A percentile compares a stretch with the other conserved stretches of the same genome.
Evolutionary conservation across 2,797 vertebrate genomes (phyloP).

Genomic region (Borostomias antarcticus): DNA sequence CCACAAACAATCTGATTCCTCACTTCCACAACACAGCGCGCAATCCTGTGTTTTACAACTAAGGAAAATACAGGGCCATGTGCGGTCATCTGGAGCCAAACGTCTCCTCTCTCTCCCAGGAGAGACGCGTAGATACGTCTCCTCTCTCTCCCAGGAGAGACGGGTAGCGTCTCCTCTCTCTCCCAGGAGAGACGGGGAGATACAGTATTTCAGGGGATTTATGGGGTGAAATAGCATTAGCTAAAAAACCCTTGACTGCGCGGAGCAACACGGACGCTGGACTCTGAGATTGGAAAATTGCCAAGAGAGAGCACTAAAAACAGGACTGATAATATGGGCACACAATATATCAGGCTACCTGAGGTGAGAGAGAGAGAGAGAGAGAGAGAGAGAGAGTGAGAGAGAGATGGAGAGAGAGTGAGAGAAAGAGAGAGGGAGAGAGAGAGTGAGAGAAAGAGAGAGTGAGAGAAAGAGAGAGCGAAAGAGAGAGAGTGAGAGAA

Average conservation of each 20-base stretch:
- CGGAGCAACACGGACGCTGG: conserved; percentile 56
- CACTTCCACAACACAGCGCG: conserved; percentile 50
- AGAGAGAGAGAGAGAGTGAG: conserved; percentile 61
- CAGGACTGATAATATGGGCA: conserved; percentile 69
- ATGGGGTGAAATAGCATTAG: conserved; percentile 77
- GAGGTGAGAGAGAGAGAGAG: conserved; percentile 38
- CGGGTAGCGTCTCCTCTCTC: conserved; percentile 71
- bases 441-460: conserved; percentile 36
- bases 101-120: conserved; percentile 69
- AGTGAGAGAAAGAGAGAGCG: no score
- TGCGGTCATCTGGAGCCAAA: conserved; percentile 77
- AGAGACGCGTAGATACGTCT: no score
- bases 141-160: conserved; percentile 70
- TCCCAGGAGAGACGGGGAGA: conserved; percentile 73
- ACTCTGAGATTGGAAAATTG: conserved; percentile 79
- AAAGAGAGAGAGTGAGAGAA: no score
- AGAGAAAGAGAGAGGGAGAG: no score
- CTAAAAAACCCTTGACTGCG: conserved; percentile 74
- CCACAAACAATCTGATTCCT: conserved; percentile 59
- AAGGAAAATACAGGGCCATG: conserved; percentile 73
- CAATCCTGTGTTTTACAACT: conserved; percentile 75
- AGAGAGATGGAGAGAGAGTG: conserved; percentile 62
- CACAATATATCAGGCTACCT: conserved; percentile 86
- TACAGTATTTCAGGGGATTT: conserved; percentile 81
- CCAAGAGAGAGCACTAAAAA: conserved; percentile 73